These are phyloP conservation scores for Leptonema lineaticorne DNA, from an alignment of 1,140 invertebrate species.

Conservation along the genomic window DNA sequence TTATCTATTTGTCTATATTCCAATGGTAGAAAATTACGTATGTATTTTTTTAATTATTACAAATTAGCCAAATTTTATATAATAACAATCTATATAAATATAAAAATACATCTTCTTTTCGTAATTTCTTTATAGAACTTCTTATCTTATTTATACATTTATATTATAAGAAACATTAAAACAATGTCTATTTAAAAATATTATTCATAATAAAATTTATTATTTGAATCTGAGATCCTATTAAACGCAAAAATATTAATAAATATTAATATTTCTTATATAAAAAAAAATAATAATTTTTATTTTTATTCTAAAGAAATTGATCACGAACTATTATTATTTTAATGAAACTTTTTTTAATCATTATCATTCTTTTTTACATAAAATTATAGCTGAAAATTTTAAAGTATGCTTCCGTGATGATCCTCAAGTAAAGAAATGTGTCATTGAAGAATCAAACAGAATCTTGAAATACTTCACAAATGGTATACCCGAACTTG, in stretches of 20 bases:
- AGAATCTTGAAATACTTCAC: slow-evolving; percentile 52
- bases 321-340: background rate
- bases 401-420: slow-evolving; percentile 47
- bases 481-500: slow-evolving; percentile 56
- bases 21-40: no score
- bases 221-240: background rate
- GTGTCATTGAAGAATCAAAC: slow-evolving; percentile 49
- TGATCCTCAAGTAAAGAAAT: slow-evolving; percentile 47
- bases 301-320: background rate
- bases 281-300: background rate
- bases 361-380: background rate
- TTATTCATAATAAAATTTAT: no score
- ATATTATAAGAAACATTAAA: no score
- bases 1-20: no score
- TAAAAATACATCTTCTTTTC: no score
- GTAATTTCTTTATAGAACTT: no score
- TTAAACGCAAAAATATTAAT: background rate
- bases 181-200: no score
- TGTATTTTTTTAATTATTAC: no score
- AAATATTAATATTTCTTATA: background rate
- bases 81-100: no score
- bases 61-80: no score
- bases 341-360: background rate
- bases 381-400: slow-evolving; percentile 48
- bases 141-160: no score